Percentiles rank a stretch among this genome's conserved stretches.
phyloP scores from a whole-genome alignment of 2,797 vertebrate genomes.

The Anguilla obscura region DNA sequence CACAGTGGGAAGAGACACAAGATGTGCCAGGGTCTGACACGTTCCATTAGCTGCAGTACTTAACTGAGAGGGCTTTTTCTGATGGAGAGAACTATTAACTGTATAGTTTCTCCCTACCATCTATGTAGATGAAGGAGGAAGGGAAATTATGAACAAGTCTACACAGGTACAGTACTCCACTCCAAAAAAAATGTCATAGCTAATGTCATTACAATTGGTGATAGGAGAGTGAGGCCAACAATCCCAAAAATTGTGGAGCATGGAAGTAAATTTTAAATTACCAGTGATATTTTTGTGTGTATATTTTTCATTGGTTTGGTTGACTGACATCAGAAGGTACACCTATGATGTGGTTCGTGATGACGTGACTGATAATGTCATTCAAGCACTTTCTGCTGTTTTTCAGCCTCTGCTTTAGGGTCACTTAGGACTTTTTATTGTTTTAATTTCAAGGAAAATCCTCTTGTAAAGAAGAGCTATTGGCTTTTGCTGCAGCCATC shows the following conservation, averaged over 20 bases:
- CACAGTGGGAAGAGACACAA: constrained; percentile 20
- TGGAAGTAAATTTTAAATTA: not conserved
- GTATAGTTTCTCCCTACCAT: not conserved
- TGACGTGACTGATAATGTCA: not conserved
- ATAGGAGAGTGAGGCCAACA: not conserved
- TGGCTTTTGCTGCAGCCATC: not conserved
- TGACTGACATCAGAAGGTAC: not conserved
- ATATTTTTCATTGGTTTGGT: not conserved
- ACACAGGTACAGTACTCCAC: not conserved
- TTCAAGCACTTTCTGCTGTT: not conserved
- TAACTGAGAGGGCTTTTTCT: not conserved
- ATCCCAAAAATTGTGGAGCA: not conserved
- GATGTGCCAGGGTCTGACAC: not conserved
- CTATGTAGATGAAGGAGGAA: not conserved
- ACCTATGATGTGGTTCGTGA: not conserved
- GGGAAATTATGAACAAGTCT: not conserved
- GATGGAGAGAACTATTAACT: not conserved
- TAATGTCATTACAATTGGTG: not conserved
- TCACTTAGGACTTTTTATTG: not conserved
- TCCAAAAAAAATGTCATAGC: too few species aligned
- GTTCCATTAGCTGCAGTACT: not conserved
- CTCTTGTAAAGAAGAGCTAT: not conserved
- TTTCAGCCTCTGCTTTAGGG: not conserved
- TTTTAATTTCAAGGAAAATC: not conserved
- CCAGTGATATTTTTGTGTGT: not conserved